Base-by-base conservation (phyloP, 2,797 vertebrate species). In the Myotis myotis region DNA sequence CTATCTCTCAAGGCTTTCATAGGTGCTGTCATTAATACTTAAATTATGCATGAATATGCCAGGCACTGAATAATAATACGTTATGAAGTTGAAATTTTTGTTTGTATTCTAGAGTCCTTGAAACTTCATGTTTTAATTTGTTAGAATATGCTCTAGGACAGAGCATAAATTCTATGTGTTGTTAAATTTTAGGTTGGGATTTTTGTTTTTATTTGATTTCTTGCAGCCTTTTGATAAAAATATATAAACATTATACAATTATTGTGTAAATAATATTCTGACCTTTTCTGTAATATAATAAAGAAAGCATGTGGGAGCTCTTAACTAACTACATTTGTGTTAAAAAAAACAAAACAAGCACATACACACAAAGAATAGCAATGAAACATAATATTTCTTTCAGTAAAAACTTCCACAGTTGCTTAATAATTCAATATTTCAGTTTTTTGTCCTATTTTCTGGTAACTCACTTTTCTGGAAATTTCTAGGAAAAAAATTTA, bases 191-290 rank as follows among this genome's bases (percentile, higher is more conserved):
- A 28, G 17, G 90, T 92, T 64, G 22, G 28, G 28, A 49, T 49
- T 90, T 95, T 96, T 93, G 38, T 96, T 96, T 95, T 93, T 95
- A 97, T 98, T 98, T 75, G 7, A 78, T 93, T 93, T 96, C 92
- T 95, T 95, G 12, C 38, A 95, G 80, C n/a, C 53, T 97, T 96
- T 96, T 95, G 76, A 96, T 92, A 86, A 96, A 60, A 60, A 95
- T 96, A 51, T 95, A 93, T 93, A 94, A 97, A 96, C 91, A 96
- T 96, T 97, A 98, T 96, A 81, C 87, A 96, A 97, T 97, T 95
- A 97, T 95, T 92, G 12, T 88, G 70, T 89, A 62, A 98, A 96
- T 25, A 72, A 96, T 97, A 97, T 97, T 96, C 97, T 97, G 64
- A 84, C 83, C 85, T 97, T 98, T 98, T 93, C 49, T 96, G 44